Percentiles rank a stretch among this genome's conserved stretches.
phyloP scores from a whole-genome alignment of 2,113 vertebrate species.

The Seriola aureovittata region DNA sequence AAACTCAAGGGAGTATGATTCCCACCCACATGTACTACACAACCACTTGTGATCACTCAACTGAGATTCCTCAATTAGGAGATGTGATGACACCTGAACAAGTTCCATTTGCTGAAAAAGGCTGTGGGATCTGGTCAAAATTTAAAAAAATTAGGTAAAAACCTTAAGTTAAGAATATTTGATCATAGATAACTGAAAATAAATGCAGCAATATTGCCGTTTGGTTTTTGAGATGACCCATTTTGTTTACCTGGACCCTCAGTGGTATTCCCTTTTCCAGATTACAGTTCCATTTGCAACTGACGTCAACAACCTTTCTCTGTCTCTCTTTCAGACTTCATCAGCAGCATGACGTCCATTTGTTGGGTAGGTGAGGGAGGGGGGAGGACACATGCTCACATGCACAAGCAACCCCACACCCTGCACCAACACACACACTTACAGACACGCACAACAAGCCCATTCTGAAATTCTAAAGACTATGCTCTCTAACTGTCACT shows the following conservation, averaged over 20 bases:
- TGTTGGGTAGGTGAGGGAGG: constrained; percentile 49
- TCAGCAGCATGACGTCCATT: constrained; percentile 63
- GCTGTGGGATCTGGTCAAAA: too few relatives aligned
- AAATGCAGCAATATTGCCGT: neutral
- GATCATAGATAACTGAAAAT: neutral
- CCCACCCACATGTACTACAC: too few relatives aligned
- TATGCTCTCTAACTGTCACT: constrained; percentile 80
- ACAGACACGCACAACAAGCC: constrained; percentile 28
- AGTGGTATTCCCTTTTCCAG: neutral
- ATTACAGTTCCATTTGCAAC: constrained; percentile 29
- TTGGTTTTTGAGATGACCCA: constrained; percentile 7
- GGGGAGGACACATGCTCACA: constrained; percentile 36
- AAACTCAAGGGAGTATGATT: too few relatives aligned
- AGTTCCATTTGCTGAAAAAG: too few relatives aligned
- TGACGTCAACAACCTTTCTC: constrained; percentile 57
- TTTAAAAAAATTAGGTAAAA: neutral
- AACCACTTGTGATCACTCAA: too few relatives aligned
- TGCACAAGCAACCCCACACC: constrained; percentile 17
- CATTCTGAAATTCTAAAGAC: constrained; percentile 67
- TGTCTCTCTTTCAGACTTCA: constrained; percentile 50
- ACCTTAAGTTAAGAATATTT: neutral
- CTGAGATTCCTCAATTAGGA: too few relatives aligned
- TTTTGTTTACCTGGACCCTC: constrained; percentile 19
- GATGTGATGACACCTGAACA: too few relatives aligned
- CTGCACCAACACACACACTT: constrained; percentile 8